phyloP scores from a whole-genome alignment of 2,797 vertebrate genomes.

The Eutrigla gurnardus region DNA sequence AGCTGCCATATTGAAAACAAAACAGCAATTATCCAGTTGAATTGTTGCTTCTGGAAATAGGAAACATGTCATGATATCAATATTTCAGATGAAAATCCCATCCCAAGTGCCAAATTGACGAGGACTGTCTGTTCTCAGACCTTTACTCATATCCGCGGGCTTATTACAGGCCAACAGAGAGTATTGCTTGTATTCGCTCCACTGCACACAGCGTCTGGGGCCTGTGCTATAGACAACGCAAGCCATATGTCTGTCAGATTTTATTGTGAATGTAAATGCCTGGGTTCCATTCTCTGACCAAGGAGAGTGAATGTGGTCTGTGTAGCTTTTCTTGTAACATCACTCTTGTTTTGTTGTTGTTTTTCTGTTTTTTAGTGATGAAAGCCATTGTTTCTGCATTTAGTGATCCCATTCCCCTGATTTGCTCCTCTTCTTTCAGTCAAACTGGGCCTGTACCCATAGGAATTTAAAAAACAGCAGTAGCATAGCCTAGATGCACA shows the following conservation, averaged over 20 bases:
- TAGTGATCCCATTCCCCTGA: slow-evolving; percentile 1
- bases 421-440: slow-evolving; percentile 8
- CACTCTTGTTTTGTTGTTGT: slow-evolving; percentile 37
- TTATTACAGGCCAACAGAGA: slow-evolving; percentile 64
- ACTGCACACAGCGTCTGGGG: slow-evolving; percentile 60
- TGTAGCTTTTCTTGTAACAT: slow-evolving; percentile 31
- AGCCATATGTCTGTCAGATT: slow-evolving; percentile 76
- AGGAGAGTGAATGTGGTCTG: slow-evolving; percentile 51
- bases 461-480: slow-evolving; percentile 31
- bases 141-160: slow-evolving; percentile 57
- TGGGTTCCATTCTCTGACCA: slow-evolving; percentile 51
- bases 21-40: slow-evolving; percentile 64
- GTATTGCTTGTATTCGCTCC: slow-evolving; percentile 52
- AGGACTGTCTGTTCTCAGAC: slow-evolving; percentile 52
- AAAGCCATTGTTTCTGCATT: slow-evolving; percentile 42
- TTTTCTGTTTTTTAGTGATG: slow-evolving; percentile 40
- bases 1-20: slow-evolving; percentile 60
- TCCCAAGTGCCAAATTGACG: slow-evolving; percentile 54
- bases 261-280: slow-evolving; percentile 73
- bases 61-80: slow-evolving; percentile 52
- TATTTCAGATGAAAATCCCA: slow-evolving; percentile 50
- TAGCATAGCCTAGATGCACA: slow-evolving; percentile 1
- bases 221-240: slow-evolving; percentile 65
- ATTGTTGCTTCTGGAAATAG: slow-evolving; percentile 64
- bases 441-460: slow-evolving; percentile 17